A percentile compares a stretch with the other conserved stretches of the same genome.
phyloP scores from a whole-genome alignment of 2,113 vertebrate genomes.

The Todiramphus saurophagus region DNA sequence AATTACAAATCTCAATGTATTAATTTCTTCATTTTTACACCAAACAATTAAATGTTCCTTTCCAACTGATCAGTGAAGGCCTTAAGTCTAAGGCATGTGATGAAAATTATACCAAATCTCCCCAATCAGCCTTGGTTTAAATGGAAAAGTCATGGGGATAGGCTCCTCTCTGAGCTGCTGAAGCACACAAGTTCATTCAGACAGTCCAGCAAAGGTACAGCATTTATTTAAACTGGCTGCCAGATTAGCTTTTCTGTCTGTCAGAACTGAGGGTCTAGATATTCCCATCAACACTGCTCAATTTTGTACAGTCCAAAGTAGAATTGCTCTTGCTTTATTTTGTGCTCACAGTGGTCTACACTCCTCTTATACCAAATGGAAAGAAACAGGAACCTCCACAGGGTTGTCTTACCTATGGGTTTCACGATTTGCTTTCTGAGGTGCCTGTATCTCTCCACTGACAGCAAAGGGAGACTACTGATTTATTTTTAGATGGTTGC shows the following conservation, averaged over 20 bases:
- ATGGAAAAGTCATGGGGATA: neutral
- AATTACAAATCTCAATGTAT: neutral
- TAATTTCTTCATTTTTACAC: neutral
- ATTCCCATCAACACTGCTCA: neutral
- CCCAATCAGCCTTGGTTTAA: neutral
- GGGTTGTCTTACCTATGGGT: neutral
- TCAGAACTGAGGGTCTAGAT: neutral
- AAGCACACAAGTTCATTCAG: neutral
- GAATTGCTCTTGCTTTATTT: neutral
- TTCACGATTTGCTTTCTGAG: neutral
- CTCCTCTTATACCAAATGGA: neutral
- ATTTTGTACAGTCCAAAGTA: neutral
- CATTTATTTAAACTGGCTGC: neutral
- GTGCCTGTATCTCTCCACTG: neutral
- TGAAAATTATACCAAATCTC: neutral
- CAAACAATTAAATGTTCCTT: neutral
- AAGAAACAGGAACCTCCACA: neutral
- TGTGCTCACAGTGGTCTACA: neutral
- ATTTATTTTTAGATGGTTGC: neutral
- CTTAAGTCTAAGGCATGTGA: neutral
- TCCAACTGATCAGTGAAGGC: neutral
- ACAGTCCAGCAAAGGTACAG: neutral
- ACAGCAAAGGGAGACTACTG: neutral
- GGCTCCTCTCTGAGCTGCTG: neutral
- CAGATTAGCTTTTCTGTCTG: neutral